A percentile compares a stretch with the other conserved stretches of the same genome.
Evolutionary conservation across 1,140 invertebrate genomes (phyloP).

Genomic region (Potamilus streckersoni): DNA sequence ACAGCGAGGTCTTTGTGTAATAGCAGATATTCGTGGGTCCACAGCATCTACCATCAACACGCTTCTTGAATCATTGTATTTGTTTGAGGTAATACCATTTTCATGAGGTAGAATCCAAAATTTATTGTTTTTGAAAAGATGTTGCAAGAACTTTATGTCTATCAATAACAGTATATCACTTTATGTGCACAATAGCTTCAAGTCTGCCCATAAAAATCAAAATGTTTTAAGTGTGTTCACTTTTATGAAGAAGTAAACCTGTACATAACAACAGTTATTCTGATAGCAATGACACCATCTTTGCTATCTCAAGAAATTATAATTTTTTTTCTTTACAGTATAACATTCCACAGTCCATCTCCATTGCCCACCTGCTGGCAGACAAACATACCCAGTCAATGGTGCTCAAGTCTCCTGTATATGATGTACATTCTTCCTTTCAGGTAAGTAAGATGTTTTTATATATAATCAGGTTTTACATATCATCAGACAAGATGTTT

Average conservation of each 20-base stretch:
- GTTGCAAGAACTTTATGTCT: background rate
- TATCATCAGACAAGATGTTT: too few species aligned
- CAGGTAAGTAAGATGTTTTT: slow-evolving; percentile 46
- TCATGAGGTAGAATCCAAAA: background rate
- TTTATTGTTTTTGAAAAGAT: background rate
- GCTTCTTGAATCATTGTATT: slow-evolving; percentile 56
- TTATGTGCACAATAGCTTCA: background rate
- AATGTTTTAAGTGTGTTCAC: background rate
- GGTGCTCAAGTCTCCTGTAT: slow-evolving; percentile 56
- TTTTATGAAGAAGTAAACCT: background rate
- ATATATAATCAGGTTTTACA: too few species aligned
- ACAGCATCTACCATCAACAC: slow-evolving; percentile 51
- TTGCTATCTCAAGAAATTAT: background rate
- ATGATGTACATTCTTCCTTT: slow-evolving; percentile 44
- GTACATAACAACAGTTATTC: background rate
- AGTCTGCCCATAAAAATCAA: background rate
- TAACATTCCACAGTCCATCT: slow-evolving; percentile 35
- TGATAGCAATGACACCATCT: background rate
- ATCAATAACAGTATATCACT: background rate
- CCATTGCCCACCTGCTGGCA: slow-evolving; percentile 49
- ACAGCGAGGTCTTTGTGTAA: slow-evolving; percentile 20
- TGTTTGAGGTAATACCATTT: slow-evolving; percentile 51
- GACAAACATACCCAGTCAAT: slow-evolving; percentile 50
- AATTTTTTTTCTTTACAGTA: slow-evolving; percentile 37
- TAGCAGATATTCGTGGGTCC: slow-evolving; percentile 42